Base-by-base conservation (phyloP, 2,113 vertebrate species). In the Vulpes vulpes region DNA sequence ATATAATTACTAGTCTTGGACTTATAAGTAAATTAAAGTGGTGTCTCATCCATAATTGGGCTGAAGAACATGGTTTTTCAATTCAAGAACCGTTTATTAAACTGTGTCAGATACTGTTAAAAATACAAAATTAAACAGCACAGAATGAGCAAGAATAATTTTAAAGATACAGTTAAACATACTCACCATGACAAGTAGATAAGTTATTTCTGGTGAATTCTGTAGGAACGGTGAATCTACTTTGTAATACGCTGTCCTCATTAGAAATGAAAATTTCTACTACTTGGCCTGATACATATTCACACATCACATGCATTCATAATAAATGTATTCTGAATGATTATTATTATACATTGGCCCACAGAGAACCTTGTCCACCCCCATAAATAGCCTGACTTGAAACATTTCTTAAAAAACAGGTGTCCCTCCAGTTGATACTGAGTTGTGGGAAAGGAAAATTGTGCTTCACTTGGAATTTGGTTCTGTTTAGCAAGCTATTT, bases 21-120 rank as follows among this genome's bases (percentile, higher is more conserved):
- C 59, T 14, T 51, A 73, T 73, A 95, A 94, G 90, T 30, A 83
- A 82, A 95, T 85, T 91, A 93, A 96, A 94, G 67, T 82, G 53
- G 71, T 88, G 30, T 85, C 82, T 73, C 92, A 35, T 38, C 53
- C 69, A 57, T 17, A 82, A 64, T 16, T 81, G 11, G 32, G 49
- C 64, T 84, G 74, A 59, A 53, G 85, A 69, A 30, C 7, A 5
- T 90, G 9, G n/a, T 60, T 86, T 79, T 91, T 55, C 43, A 62
- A 32, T 53, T 81, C 83, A 85, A 76, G 22, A 81, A 65, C 12
- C 20, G 65, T 79, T 91, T 90, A 87, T 76, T 92, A 23, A 87
- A 62, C 65, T 43, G 22, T 81, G 27, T 9, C 19, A 76, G 11
- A 38, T 53, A 79, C 25, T 74, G 55, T 14, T 83, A 27, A 81